phyloP scores from a whole-genome alignment of 2,113 vertebrate species.

The Sula dactylatra region DNA sequence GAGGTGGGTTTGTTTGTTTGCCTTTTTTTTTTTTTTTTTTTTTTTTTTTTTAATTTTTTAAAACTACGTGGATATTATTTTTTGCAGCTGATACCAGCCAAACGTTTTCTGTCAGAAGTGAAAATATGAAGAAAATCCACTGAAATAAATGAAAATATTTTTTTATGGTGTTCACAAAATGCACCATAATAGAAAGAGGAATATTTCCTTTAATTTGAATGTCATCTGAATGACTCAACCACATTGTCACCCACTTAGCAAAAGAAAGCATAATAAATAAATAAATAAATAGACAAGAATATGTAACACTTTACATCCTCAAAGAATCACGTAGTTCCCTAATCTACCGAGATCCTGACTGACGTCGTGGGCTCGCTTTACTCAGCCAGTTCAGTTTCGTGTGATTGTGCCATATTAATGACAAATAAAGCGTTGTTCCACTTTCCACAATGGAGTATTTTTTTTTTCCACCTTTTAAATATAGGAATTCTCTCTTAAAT shows the following conservation, averaged over 20 bases:
- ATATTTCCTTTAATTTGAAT: constrained; percentile 42
- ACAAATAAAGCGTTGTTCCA: constrained; percentile 15
- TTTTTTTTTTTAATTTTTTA: background rate
- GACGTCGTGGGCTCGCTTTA: background rate
- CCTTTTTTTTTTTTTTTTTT: background rate
- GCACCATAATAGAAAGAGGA: constrained; percentile 60
- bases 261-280: constrained; percentile 54
- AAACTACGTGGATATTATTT: background rate
- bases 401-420: constrained; percentile 23
- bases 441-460: constrained; percentile 30
- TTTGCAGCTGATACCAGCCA: constrained; percentile 34
- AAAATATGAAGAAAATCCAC: constrained; percentile 26
- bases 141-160: background rate
- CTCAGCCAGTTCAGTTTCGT: background rate
- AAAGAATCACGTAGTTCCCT: constrained; percentile 31
- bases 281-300: constrained; percentile 64
- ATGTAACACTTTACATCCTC: constrained; percentile 53
- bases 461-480: constrained; percentile 41
- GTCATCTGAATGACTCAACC: constrained; percentile 35
- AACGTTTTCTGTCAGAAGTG: background rate
- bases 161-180: constrained; percentile 52
- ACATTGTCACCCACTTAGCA: constrained; percentile 38
- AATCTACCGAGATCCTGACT: background rate
- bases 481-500: constrained; percentile 68
- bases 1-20: background rate